phyloP scores from a whole-genome alignment of 2,888 invertebrate genomes.

The Catocala nupta region DNA sequence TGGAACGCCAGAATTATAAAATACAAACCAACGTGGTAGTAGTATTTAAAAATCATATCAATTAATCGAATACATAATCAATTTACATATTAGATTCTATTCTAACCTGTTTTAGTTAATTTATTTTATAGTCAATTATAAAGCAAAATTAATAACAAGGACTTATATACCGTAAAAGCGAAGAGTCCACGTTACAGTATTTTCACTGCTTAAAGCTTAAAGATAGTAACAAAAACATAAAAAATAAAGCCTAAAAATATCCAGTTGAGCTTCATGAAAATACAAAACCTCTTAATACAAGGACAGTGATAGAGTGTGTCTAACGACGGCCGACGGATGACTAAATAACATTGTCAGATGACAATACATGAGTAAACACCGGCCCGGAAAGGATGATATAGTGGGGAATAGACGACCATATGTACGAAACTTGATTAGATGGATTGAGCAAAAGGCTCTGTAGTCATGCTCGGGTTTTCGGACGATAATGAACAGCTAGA shows the following conservation, averaged over 20 bases:
- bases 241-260: not conserved
- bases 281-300: slow-evolving; percentile 19
- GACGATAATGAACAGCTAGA: slow-evolving; percentile 1
- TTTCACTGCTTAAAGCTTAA: too few relatives aligned
- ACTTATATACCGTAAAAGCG: too few relatives aligned
- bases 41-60: too few relatives aligned
- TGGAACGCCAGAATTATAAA: too few relatives aligned
- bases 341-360: slow-evolving; percentile 39
- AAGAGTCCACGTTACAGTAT: too few relatives aligned
- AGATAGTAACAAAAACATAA: too few relatives aligned
- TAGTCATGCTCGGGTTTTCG: not conserved
- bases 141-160: too few relatives aligned
- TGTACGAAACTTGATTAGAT: slow-evolving; percentile 10
- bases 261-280: not conserved
- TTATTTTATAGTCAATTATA: too few relatives aligned
- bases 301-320: slow-evolving; percentile 35
- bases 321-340: slow-evolving; percentile 21
- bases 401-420: not conserved
- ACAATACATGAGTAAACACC: slow-evolving; percentile 34
- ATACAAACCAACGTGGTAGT: too few relatives aligned
- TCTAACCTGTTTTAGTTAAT: too few relatives aligned
- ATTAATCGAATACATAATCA: too few relatives aligned
- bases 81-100: too few relatives aligned
- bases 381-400: slow-evolving; percentile 11
- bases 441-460: slow-evolving; percentile 4